A percentile compares a stretch with the other conserved stretches of the same genome.
These are phyloP conservation scores for Brachystomella parvula DNA, from an alignment of 1,140 invertebrate species.

Conservation along the genomic window DNA sequence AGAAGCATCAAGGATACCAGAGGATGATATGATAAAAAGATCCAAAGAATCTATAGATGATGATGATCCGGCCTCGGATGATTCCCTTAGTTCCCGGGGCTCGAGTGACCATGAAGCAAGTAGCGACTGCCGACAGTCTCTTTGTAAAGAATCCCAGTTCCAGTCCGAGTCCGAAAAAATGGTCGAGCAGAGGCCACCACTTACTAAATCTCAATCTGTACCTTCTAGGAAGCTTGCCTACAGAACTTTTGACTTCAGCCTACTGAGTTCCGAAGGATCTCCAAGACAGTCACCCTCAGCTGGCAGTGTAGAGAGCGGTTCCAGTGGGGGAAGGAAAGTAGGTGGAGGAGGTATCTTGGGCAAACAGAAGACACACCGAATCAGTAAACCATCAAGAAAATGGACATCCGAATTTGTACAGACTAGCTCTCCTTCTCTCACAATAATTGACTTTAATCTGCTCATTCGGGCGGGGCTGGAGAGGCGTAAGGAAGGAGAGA, in stretches of 20 bases:
- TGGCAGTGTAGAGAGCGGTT: constrained; percentile 39
- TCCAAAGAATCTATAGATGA: neutral
- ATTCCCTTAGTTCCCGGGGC: neutral
- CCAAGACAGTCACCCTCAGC: constrained; percentile 25
- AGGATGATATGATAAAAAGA: neutral
- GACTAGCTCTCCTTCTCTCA: constrained; percentile 49
- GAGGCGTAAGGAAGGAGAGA: too few relatives aligned
- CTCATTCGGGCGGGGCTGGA: constrained; percentile 54
- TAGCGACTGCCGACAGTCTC: too few relatives aligned
- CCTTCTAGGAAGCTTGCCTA: constrained; percentile 11
- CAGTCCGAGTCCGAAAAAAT: neutral
- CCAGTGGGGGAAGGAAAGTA: constrained; percentile 38
- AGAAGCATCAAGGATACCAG: neutral
- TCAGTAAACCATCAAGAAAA: neutral
- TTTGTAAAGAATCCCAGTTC: constrained; percentile 14
- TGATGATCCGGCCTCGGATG: neutral
- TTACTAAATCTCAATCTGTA: neutral
- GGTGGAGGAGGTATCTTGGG: constrained; percentile 38
- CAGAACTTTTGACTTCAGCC: constrained; percentile 36
- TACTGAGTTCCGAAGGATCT: neutral
- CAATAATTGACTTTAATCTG: constrained; percentile 64
- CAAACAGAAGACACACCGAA: constrained; percentile 1
- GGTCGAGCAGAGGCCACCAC: neutral
- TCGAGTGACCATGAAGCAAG: too few relatives aligned
- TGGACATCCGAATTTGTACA: constrained; percentile 12